Base-by-base conservation (phyloP, 2,113 vertebrate species). In the Dasypus novemcinctus region DNA sequence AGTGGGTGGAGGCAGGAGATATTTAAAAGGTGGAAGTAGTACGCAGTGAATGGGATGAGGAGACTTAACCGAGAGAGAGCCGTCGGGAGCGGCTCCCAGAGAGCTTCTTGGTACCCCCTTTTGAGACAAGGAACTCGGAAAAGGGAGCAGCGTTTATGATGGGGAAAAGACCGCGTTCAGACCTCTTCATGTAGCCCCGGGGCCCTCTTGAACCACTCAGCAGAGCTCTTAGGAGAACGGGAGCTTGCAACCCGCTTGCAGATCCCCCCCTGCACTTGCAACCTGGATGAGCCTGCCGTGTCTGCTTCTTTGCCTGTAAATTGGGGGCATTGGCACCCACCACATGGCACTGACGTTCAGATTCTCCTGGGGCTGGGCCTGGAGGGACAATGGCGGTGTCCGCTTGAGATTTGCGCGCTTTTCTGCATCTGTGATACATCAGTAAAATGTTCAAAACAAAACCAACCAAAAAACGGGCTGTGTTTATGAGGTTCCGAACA, bases 281-380 rank as follows among this genome's bases (percentile, higher is more conserved):
- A 27, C n/a, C 12, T 74, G 49, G 59, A 5, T 36, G 49, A 81
- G 31, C 59, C 49, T 52, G 14, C 52, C 64, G n/a, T 7, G 54
- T 27, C 36, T 64, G 13, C 41, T 31, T 90, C 41, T 29, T 90
- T 76, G 23, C 43, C 46, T 68, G 57, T 41, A 57, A 79, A 15
- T 33, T 41, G 20, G 71, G 31, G 71, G 13, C 49, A 79, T 61
- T 12, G 33, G 52, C 46, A 33, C 41, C 68, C 36, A n/a, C 63
- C 10, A 13, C 18, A 29, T 1, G 8, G 31, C 21, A 7, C 1
- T 63, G 91, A 97, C 96, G 79, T 95, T 91, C 68, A n/a, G 91
- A 93, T 95, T 95, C 41, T 6, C 38, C 46, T 27, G 10, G n/a
- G n/a, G 14, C 66, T 66, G 23, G 25, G 31, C 29, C 13, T 8